These are phyloP conservation scores for Lagodon rhomboides DNA, from an alignment of 2,797 vertebrate genomes.

Conservation along the genomic window DNA sequence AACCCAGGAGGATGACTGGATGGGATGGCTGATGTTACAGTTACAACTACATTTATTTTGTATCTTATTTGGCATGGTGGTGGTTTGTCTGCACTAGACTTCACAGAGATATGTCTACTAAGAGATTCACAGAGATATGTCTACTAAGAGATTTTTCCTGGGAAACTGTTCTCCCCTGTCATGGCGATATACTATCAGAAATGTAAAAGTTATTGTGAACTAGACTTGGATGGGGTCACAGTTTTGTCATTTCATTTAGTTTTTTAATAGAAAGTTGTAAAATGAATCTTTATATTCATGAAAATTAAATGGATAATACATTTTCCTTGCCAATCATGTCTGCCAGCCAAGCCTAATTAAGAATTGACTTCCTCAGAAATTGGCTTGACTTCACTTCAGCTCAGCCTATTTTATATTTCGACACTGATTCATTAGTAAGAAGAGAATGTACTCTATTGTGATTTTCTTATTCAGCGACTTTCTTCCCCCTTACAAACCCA, in stretches of 20 bases:
- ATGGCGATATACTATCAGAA: not conserved
- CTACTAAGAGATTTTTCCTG: not conserved
- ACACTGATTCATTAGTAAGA: conserved; percentile 14
- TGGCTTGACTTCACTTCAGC: conserved; percentile 20
- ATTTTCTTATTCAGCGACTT: conserved; percentile 25
- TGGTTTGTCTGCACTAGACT: conserved; percentile 6
- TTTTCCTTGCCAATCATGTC: conserved; percentile 14
- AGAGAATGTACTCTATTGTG: not conserved
- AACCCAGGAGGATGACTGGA: not conserved
- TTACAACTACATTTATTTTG: not conserved
- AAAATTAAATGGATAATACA: not conserved
- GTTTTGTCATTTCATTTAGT: not conserved
- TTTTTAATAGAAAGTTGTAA: not conserved
- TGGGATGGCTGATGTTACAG: not conserved
- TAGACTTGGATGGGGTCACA: not conserved
- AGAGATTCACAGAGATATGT: not conserved
- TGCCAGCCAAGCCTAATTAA: conserved; percentile 24
- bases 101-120: not conserved
- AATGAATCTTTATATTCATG: conserved; percentile 15
- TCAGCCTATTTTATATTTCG: conserved; percentile 30
- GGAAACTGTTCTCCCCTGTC: not conserved
- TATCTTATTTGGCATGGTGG: not conserved
- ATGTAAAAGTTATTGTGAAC: not conserved
- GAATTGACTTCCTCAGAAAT: conserved; percentile 21
- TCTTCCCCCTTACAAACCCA: not conserved